These are phyloP conservation scores for Zygaena filipendulae DNA, from an alignment of 2,888 invertebrate genomes.

Conservation along the genomic window DNA sequence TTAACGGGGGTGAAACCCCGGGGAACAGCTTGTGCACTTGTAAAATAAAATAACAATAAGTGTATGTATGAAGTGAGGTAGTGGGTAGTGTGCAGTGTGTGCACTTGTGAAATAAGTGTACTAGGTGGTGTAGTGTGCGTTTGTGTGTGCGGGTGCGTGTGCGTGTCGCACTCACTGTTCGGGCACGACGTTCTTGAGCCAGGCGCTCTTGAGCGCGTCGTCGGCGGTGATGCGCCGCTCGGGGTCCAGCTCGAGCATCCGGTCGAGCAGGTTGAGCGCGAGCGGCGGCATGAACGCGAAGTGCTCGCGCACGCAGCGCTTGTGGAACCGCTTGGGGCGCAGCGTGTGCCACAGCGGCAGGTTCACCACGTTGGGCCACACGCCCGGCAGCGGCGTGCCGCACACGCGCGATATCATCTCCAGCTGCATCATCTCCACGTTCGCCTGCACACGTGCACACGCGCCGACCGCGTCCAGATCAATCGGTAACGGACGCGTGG, in stretches of 20 bases:
- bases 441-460: constrained; percentile 79
- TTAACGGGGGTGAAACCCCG: too few species aligned
- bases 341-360: constrained; percentile 92
- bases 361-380: constrained; percentile 96
- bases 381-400: constrained; percentile 95
- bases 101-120: too few species aligned
- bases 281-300: constrained; percentile 91
- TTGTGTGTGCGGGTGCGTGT: too few species aligned
- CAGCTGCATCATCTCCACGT: constrained; percentile 91
- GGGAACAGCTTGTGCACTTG: too few species aligned
- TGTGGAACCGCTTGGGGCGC: constrained; percentile 90
- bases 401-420: constrained; percentile 94
- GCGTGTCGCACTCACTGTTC: constrained; percentile 89
- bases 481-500: not conserved
- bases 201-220: constrained; percentile 90
- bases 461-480: too few species aligned
- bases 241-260: constrained; percentile 97
- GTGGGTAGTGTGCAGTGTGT: too few species aligned
- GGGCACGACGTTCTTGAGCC: constrained; percentile 92
- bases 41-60: too few species aligned
- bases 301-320: constrained; percentile 90
- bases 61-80: too few species aligned
- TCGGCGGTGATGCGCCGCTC: constrained; percentile 93
- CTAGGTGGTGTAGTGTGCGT: too few species aligned
- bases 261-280: constrained; percentile 91